Percentiles rank a stretch among this genome's conserved stretches.
These are phyloP conservation scores for Chloroclysta siterata DNA, from an alignment of 2,888 invertebrate species.

Conservation along the genomic window DNA sequence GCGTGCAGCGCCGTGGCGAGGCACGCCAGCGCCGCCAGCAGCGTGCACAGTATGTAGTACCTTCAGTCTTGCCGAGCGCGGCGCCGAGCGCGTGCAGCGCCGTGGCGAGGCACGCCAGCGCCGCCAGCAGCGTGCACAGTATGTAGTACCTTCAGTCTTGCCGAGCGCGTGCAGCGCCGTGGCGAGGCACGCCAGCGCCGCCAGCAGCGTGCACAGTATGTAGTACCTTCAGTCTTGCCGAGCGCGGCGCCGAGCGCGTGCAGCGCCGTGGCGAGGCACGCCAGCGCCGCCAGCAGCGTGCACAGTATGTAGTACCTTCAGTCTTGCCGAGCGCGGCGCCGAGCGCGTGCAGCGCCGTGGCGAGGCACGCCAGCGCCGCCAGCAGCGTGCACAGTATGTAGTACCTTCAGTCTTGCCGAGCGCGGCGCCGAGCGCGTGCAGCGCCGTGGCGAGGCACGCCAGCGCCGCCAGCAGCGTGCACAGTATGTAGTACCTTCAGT, in stretches of 20 bases:
- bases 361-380: constrained; percentile 59
- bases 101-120: constrained; percentile 64
- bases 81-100: constrained; percentile 64
- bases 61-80: constrained; percentile 61
- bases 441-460: constrained; percentile 62
- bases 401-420: constrained; percentile 64
- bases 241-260: constrained; percentile 65
- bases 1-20: constrained; percentile 68
- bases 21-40: constrained; percentile 58
- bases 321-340: constrained; percentile 60
- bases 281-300: constrained; percentile 60
- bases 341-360: constrained; percentile 66
- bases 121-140: constrained; percentile 57
- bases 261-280: constrained; percentile 63
- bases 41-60: constrained; percentile 55
- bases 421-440: constrained; percentile 64
- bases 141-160: constrained; percentile 58
- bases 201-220: constrained; percentile 55
- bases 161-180: constrained; percentile 66
- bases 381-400: constrained; percentile 54
- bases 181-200: constrained; percentile 61
- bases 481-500: constrained; percentile 58
- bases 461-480: constrained; percentile 59
- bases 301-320: constrained; percentile 58
- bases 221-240: constrained; percentile 60